Evolutionary conservation across 2,888 invertebrate genomes (phyloP).

Genomic region (Galeruca laticollis): DNA sequence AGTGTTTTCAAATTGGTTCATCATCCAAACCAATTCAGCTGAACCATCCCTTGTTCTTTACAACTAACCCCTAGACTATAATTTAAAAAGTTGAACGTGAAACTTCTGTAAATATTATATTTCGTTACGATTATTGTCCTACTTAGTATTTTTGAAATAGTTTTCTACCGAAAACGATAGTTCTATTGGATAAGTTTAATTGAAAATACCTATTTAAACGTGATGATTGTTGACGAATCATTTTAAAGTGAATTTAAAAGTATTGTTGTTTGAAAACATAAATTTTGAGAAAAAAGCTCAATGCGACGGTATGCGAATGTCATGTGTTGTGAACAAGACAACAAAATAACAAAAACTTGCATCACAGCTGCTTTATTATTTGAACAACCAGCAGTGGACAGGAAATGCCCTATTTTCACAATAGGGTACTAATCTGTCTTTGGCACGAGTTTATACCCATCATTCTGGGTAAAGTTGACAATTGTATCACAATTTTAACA

Average conservation of each 20-base stretch:
- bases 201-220: no score
- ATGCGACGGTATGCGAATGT: constrained; percentile 24
- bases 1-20: no score
- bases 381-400: constrained; percentile 23
- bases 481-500: constrained; percentile 23
- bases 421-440: constrained; percentile 31
- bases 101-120: no score
- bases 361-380: constrained; percentile 30
- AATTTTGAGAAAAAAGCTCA: constrained; percentile 1
- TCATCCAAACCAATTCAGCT: no score
- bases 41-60: no score
- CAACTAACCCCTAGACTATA: no score
- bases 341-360: constrained; percentile 26
- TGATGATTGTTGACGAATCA: no score
- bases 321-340: constrained; percentile 32
- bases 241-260: not conserved
- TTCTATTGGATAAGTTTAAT: no score
- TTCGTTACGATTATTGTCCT: no score
- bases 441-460: constrained; percentile 30
- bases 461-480: constrained; percentile 16
- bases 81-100: no score
- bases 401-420: constrained; percentile 34
- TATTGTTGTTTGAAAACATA: not conserved
- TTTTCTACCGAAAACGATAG: no score
- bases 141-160: no score